Evolutionary conservation across 2,797 vertebrate genomes (phyloP), one percentile per base, ranked within the genome.

Genomic region (Melanotaenia parkinsoni): DNA sequence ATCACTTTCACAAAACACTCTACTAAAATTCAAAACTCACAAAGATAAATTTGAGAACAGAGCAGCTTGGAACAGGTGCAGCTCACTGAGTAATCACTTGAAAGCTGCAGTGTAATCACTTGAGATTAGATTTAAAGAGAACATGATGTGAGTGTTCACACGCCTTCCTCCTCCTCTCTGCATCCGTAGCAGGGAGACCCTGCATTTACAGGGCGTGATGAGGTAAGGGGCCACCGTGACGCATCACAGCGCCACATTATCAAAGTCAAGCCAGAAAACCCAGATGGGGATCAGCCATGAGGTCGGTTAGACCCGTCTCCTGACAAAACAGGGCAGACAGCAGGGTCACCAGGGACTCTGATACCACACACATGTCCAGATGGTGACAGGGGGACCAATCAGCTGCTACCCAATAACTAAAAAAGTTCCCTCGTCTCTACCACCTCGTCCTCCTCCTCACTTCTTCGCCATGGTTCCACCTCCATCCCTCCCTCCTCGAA

Each of bases 381-480:
- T 96, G 96, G 96, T 94, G 95, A 94, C 93, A 92, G 93, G 92
- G 94, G 92, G 93, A 95, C 96, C 93, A 94, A 94, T 95, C 95
- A 96, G 93, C 92, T 95, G 93, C 88, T 93, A 74, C 73, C 93
- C 95, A 95, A 93, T 96, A 96, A 96, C 96, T 96, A 92, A 85
- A 83, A 93, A 95, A 96, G 94, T 94, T 64, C 40, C 93, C 93
- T 93, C 92, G 76, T 86, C 87, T 72, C 76, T 45, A 63, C 77
- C 76, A 40, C 80, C 79, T 16, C 30, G 30, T 30, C 67, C 62
- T 45, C 71, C 58, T 66, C 72, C 75, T 75, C 74, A 65, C 76
- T 61, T 80, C 74, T 66, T 68, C 85, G 87, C 70, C 79, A 83
- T 63, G 53, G 69, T 88, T 63, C 82, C 85, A 91, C 84, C 83